phyloP scores from a whole-genome alignment of 92 coral and sea anemone species.

The Porites rus region DNA sequence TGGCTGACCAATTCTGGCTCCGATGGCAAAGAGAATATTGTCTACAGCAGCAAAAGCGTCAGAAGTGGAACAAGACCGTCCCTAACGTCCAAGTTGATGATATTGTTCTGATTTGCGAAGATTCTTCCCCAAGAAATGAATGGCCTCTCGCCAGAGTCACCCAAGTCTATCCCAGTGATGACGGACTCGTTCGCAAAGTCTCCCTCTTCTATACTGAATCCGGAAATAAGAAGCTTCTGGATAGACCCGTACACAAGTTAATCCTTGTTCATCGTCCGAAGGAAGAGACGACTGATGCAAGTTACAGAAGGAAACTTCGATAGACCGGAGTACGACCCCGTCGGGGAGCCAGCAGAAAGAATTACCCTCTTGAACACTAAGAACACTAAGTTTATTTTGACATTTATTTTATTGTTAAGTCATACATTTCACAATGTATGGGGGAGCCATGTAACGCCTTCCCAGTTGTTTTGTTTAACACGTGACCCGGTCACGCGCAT shows the following conservation, averaged over 20 bases:
- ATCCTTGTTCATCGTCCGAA: not conserved
- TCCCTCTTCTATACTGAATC: not conserved
- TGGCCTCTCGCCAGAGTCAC: constrained; percentile 76
- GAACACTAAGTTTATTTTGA: not conserved
- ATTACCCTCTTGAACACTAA: not conserved
- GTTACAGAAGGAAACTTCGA: too few species aligned
- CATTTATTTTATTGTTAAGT: not conserved
- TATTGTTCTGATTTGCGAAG: constrained; percentile 55
- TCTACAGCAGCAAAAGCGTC: constrained; percentile 44
- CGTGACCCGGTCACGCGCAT: too few species aligned
- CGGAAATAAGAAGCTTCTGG: constrained; percentile 2
- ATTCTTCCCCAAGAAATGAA: constrained; percentile 49
- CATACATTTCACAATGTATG: constrained; percentile 20
- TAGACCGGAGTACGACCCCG: constrained; percentile 36
- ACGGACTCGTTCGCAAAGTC: constrained; percentile 41
- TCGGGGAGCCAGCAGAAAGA: constrained; percentile 17
- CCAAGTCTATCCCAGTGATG: constrained; percentile 46
- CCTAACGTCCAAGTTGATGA: constrained; percentile 36
- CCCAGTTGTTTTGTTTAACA: too few species aligned
- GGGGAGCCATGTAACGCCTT: constrained; percentile 17
- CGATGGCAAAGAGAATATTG: constrained; percentile 59
- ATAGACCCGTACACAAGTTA: constrained; percentile 35
- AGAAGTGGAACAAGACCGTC: constrained; percentile 43
- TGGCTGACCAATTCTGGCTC: constrained; percentile 64
- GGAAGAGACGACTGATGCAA: constrained; percentile 9